phyloP scores from a whole-genome alignment of 2,113 vertebrate genomes.

The Sinocyclocheilus maitianheensis region DNA sequence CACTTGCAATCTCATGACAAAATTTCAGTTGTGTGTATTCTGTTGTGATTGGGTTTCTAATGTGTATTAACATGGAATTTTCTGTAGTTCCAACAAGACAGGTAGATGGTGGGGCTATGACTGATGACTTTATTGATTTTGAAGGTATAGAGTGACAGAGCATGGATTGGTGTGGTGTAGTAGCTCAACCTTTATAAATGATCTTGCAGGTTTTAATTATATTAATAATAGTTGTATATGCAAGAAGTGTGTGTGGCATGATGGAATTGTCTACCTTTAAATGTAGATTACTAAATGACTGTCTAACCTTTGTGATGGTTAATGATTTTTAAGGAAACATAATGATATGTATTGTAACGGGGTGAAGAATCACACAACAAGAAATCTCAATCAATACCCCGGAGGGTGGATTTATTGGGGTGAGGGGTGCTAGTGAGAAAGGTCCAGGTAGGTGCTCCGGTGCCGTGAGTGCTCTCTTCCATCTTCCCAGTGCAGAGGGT shows the following conservation, averaged over 20 bases:
- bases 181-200: neutral
- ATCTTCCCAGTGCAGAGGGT: too few relatives aligned
- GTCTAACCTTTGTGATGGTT: neutral
- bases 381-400: too few relatives aligned
- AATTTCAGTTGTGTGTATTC: neutral
- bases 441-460: too few relatives aligned
- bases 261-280: neutral
- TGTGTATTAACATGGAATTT: constrained; percentile 43
- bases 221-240: neutral
- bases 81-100: constrained; percentile 76
- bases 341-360: too few relatives aligned
- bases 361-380: too few relatives aligned
- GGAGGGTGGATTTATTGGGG: too few relatives aligned
- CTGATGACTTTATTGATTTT: constrained; percentile 77
- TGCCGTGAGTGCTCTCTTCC: too few relatives aligned
- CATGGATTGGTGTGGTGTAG: neutral
- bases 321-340: neutral
- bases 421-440: too few relatives aligned
- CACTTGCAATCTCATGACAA: neutral
- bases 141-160: constrained; percentile 67
- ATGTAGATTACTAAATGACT: neutral
- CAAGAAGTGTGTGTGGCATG: neutral
- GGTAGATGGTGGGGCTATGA: constrained; percentile 78
- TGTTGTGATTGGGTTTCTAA: neutral
- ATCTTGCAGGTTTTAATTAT: neutral